Conservation (phyloP, 2,113 vertebrate genomes). For the Seriola rivoliana region DNA sequence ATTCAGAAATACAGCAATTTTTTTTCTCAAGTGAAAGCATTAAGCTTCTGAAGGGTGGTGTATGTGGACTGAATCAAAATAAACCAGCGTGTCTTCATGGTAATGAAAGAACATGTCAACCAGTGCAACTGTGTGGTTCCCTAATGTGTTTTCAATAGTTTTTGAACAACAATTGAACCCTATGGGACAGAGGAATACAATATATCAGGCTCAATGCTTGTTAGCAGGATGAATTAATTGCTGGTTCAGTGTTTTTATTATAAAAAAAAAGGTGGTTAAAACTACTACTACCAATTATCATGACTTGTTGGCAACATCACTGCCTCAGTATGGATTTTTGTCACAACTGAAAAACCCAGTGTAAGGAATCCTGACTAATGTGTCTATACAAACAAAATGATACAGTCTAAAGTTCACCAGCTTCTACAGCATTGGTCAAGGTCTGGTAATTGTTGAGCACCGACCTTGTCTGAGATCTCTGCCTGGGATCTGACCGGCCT, state of each 20-base stretch:
- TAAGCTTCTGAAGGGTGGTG: too few relatives aligned
- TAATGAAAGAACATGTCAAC: too few relatives aligned
- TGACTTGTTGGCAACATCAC: background rate
- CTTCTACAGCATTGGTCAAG: too few relatives aligned
- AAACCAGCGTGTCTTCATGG: too few relatives aligned
- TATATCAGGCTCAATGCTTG: background rate
- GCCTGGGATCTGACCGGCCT: constrained; percentile 96
- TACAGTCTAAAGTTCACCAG: background rate
- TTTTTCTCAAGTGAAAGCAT: too few relatives aligned
- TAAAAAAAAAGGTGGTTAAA: background rate
- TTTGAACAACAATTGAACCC: background rate
- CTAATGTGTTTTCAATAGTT: too few relatives aligned
- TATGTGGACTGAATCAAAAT: too few relatives aligned
- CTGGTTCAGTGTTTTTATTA: background rate
- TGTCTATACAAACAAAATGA: background rate
- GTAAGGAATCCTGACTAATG: background rate
- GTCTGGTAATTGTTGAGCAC: background rate
- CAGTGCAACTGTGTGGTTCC: too few relatives aligned
- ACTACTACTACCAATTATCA: background rate
- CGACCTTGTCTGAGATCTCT: constrained; percentile 90
- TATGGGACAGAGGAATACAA: background rate
- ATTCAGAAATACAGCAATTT: too few relatives aligned
- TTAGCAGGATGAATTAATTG: background rate
- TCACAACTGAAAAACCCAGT: background rate
- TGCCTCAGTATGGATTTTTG: background rate